Evolutionary conservation across 92 coral and sea anemone genomes (phyloP).

Genomic region (Palythoa grandiflora): DNA sequence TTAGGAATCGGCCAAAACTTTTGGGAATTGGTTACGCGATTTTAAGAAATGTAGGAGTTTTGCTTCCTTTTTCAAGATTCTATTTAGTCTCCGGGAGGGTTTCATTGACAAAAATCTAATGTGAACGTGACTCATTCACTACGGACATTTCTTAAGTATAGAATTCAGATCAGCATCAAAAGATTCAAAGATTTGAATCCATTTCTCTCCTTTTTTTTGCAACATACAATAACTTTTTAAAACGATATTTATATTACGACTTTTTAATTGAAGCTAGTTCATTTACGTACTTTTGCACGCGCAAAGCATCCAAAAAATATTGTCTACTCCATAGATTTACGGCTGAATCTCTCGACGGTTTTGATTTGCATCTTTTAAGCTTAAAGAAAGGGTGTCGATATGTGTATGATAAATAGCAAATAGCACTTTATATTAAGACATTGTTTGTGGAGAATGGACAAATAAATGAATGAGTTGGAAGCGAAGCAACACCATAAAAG

Average conservation of each 20-base stretch:
- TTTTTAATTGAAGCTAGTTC: not conserved
- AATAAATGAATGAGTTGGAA: slow-evolving; percentile 16
- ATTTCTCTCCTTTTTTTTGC: not conserved
- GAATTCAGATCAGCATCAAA: not conserved
- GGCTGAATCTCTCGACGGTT: not conserved
- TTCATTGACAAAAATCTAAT: too few relatives aligned
- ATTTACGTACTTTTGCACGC: not conserved
- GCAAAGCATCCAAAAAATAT: not conserved
- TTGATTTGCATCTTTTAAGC: not conserved
- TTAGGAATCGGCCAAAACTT: too few relatives aligned
- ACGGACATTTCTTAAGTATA: not conserved
- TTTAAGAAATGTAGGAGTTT: too few relatives aligned
- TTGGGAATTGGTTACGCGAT: too few relatives aligned
- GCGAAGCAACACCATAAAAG: slow-evolving; percentile 25
- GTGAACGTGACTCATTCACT: too few relatives aligned
- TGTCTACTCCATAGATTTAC: not conserved
- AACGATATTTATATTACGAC: not conserved
- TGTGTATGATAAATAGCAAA: not conserved
- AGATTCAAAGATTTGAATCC: not conserved
- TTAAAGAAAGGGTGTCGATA: not conserved
- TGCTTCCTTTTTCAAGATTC: too few relatives aligned
- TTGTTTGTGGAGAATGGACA: slow-evolving; percentile 34
- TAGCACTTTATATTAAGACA: not conserved
- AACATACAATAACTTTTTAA: not conserved
- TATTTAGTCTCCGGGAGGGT: too few relatives aligned